These are phyloP conservation scores for Silurus glanis DNA, from an alignment of 2,113 vertebrate species.

Conservation along the genomic window DNA sequence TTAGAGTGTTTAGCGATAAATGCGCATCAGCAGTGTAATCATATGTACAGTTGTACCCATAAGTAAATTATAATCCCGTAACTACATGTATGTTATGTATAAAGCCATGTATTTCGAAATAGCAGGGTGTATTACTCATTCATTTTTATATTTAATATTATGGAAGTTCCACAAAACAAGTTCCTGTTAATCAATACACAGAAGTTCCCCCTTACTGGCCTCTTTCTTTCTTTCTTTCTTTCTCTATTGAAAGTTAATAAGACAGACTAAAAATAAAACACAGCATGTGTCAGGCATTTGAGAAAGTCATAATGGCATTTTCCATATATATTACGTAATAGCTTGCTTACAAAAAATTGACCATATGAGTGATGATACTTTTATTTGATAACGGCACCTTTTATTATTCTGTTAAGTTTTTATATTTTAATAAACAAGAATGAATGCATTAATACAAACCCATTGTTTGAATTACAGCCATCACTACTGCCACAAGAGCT, in stretches of 20 bases:
- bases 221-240: too few species aligned
- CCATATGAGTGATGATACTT: neutral
- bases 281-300: neutral
- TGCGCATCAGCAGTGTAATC: neutral
- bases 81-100: too few species aligned
- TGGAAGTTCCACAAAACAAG: neutral
- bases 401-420: neutral
- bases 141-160: too few species aligned
- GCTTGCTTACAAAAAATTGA: neutral
- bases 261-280: neutral
- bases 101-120: too few species aligned
- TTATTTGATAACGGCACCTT: neutral
- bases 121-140: too few species aligned
- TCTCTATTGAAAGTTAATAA: neutral
- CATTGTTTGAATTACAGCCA: neutral
- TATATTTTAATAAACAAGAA: too few species aligned
- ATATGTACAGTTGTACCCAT: neutral
- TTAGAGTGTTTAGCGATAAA: neutral
- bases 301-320: neutral
- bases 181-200: neutral
- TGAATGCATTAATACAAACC: too few species aligned
- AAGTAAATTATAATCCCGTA: neutral
- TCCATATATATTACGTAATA: neutral
- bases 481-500: neutral
- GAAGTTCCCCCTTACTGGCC: neutral